Evolutionary conservation across 2,888 invertebrate genomes (phyloP).

Genomic region (Eueremaeus valkanovi): DNA sequence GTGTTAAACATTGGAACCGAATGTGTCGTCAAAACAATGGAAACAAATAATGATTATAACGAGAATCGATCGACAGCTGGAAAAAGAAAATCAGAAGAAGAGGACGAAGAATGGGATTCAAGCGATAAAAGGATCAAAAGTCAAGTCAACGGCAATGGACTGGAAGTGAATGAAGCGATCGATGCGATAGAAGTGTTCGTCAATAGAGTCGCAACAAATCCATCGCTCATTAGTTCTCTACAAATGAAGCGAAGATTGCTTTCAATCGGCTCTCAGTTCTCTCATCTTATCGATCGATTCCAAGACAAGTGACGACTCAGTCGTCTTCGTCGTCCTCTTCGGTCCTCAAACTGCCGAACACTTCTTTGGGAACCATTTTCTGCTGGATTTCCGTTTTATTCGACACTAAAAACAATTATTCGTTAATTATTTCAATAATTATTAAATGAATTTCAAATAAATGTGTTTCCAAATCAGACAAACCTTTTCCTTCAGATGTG

Average conservation of each 20-base stretch:
- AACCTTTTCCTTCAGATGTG: conserved; percentile 28
- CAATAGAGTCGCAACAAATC: too few species aligned
- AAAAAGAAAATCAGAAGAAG: neutral
- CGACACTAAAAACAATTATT: too few species aligned
- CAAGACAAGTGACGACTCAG: neutral
- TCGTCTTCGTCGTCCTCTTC: conserved; percentile 48
- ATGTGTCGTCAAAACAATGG: neutral
- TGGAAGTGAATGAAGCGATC: too few species aligned
- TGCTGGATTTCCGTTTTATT: conserved; percentile 71
- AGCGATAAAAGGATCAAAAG: too few species aligned
- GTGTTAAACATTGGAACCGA: neutral
- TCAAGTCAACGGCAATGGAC: too few species aligned
- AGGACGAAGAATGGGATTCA: too few species aligned
- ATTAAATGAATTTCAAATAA: conserved; percentile 31
- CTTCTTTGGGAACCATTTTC: conserved; percentile 72
- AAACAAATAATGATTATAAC: neutral
- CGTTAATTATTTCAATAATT: conserved; percentile 50
- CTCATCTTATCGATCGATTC: neutral
- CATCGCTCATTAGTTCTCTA: too few species aligned
- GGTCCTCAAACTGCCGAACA: conserved; percentile 74
- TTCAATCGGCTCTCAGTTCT: neutral
- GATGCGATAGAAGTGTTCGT: too few species aligned
- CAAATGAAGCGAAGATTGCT: neutral
- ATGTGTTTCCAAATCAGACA: conserved; percentile 23
- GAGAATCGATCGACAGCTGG: neutral